Base-by-base conservation (phyloP, 1,140 invertebrate species). In the Ooceraea biroi region DNA sequence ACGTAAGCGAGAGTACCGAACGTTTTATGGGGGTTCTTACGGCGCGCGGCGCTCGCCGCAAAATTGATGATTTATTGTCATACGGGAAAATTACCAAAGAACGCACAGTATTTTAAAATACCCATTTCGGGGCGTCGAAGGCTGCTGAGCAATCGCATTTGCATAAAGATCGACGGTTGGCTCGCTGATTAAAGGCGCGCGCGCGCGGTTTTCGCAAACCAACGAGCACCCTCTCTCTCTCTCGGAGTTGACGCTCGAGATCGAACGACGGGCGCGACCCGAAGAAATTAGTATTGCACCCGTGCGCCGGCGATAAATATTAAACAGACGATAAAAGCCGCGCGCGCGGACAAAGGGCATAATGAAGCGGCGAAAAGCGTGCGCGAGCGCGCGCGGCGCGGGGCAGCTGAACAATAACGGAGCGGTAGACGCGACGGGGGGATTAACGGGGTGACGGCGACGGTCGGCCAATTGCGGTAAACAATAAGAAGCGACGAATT, bases 401-500 rank as follows among this genome's bases (percentile, higher is more conserved):
- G 36, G 46, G 30, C 61, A 60, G 76, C 63, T 61, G 86, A 88
- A 88, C 63, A 86, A 72, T 88, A 80, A 86, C 58, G 55, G 36
- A 36, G 65, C 46, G 83, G 17, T 73, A 55, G 74, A 27, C 17
- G 50, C 30, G 60, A 77, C 22, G 50, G 30, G 27, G 44, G 63
- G 63, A 14, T 11, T 12, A 73, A 44, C 30, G 25, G 48, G 52
- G n/a, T 44, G 36, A 36, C 12, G n/a, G 57, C 52, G 52, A 55
- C 46, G 72, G 60, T 80, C 46, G 72, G 60, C 83, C 85, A 89
- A 89, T 89, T 87, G 85, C 76, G 87, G 84, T 85, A 87, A 89
- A 89, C 83, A 90, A 90, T 89, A 84, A 90, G 83, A 88, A 88
- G 72, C 58, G 57, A 65, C 84, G 61, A 85, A 82, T 88, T 73